phyloP scores from a whole-genome alignment of 2,113 vertebrate species.

The Melozone crissalis region DNA sequence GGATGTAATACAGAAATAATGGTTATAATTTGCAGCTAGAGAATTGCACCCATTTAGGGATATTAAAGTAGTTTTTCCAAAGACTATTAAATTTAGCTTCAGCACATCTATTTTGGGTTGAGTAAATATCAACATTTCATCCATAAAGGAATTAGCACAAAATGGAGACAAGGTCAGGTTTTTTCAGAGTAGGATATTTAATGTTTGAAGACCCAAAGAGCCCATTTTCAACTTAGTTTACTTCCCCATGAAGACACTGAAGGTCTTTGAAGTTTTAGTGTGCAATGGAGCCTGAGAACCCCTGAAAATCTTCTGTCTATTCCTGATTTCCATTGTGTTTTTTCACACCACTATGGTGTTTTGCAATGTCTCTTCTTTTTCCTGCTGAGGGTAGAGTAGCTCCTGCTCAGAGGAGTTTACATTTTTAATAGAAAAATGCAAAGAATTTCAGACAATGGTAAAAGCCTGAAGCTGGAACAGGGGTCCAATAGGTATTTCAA shows the following conservation, averaged over 20 bases:
- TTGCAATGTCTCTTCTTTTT: neutral
- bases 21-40: neutral
- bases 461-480: neutral
- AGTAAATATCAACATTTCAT: neutral
- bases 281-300: neutral
- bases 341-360: neutral
- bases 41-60: neutral
- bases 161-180: neutral
- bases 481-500: neutral
- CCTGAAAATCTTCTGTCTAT: neutral
- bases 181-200: neutral
- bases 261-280: neutral
- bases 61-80: constrained; percentile 10
- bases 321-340: neutral
- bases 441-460: neutral
- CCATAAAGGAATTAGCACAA: neutral
- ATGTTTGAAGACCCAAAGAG: neutral
- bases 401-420: neutral
- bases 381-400: neutral
- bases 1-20: neutral
- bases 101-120: neutral
- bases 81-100: neutral
- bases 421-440: neutral
- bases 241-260: rapidly evolving
- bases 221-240: neutral